These are phyloP conservation scores for Notocelia uddmanniana DNA, from an alignment of 2,888 invertebrate genomes.

Conservation along the genomic window DNA sequence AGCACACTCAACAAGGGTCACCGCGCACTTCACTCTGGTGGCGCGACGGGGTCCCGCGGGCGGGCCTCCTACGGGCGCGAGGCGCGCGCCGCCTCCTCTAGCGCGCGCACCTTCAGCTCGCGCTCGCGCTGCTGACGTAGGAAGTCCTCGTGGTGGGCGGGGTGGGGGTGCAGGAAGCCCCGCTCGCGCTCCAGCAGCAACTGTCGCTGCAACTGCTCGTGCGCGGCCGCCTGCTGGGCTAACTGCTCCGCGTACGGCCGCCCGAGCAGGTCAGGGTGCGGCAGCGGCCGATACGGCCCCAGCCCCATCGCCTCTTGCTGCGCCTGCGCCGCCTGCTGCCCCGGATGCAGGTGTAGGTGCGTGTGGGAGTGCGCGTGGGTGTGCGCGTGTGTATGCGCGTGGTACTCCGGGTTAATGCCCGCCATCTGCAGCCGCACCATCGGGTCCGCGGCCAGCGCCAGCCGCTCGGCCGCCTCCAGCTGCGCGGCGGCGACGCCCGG, in stretches of 20 bases:
- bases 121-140: constrained; percentile 93
- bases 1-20: constrained; percentile 18
- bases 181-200: constrained; percentile 93
- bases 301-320: constrained; percentile 88
- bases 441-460: constrained; percentile 95
- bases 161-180: constrained; percentile 83
- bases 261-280: constrained; percentile 92
- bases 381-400: constrained; percentile 96
- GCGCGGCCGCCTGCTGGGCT: constrained; percentile 92
- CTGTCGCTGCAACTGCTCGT: constrained; percentile 94
- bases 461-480: constrained; percentile 91
- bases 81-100: constrained; percentile 93
- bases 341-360: constrained; percentile 92
- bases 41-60: constrained; percentile 54
- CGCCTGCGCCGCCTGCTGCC: constrained; percentile 88
- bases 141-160: constrained; percentile 83
- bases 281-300: constrained; percentile 88
- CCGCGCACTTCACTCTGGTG: constrained; percentile 56
- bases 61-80: constrained; percentile 73
- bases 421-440: constrained; percentile 98
- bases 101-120: constrained; percentile 93
- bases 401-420: constrained; percentile 94
- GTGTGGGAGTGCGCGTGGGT: constrained; percentile 96
- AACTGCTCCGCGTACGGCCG: constrained; percentile 93
- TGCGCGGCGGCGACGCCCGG: constrained; percentile 86